A percentile compares a stretch with the other conserved stretches of the same genome.
Conservation (phyloP, 2,797 vertebrate genomes). For the Molothrus aeneus region DNA sequence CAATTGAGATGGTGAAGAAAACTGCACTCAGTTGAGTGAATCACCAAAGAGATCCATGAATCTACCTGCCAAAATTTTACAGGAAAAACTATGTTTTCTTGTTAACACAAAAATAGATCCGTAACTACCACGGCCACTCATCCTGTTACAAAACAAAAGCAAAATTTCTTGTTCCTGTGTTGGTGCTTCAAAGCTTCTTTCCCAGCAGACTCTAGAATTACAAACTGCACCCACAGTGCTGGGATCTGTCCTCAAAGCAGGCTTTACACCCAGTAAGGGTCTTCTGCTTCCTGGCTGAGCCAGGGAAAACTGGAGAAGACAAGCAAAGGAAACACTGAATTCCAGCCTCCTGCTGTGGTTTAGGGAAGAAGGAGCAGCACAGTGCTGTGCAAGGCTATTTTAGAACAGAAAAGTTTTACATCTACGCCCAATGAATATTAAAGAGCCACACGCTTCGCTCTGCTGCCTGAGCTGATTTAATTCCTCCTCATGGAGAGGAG, state of each 20-base stretch:
- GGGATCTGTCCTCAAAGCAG: not conserved
- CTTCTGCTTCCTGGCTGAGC: not conserved
- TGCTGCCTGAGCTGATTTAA: not conserved
- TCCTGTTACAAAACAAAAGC: not conserved
- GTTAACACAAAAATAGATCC: not conserved
- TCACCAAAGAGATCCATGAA: not conserved
- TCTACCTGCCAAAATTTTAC: not conserved
- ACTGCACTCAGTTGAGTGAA: not conserved
- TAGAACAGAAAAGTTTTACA: not conserved
- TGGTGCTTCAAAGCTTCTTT: not conserved
- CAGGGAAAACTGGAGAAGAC: not conserved
- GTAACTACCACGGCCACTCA: not conserved
- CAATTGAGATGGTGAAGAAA: not conserved
- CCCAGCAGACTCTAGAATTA: not conserved
- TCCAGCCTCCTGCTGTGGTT: not conserved
- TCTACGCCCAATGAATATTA: slow-evolving; percentile 53
- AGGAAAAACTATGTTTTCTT: not conserved
- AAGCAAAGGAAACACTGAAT: not conserved
- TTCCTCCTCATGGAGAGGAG: not conserved
- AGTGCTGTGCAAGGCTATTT: not conserved
- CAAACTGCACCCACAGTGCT: not conserved
- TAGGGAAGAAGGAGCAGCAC: not conserved
- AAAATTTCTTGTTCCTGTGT: not conserved
- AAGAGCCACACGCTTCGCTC: not conserved
- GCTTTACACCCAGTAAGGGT: not conserved